A percentile compares a stretch with the other conserved stretches of the same genome.
Evolutionary conservation across 2,797 vertebrate species (phyloP).

Genomic region (Myoxocephalus aenaeus): DNA sequence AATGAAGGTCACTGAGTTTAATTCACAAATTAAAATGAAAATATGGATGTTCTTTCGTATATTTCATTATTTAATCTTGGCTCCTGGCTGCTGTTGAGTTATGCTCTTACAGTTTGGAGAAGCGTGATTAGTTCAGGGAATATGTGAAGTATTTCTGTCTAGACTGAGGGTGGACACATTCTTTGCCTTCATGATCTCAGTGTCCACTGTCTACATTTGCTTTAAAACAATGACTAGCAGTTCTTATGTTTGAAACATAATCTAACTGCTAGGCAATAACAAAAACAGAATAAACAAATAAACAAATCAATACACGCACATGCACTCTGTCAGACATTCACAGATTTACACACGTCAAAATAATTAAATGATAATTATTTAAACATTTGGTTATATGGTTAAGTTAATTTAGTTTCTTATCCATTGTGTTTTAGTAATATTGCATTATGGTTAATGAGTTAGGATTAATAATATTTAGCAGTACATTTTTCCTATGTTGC

Average conservation of each 20-base stretch:
- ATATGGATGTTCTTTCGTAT: not conserved
- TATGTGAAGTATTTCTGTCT: constrained; percentile 48
- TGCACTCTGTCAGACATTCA: constrained; percentile 10
- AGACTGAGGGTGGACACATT: constrained; percentile 11
- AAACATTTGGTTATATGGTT: constrained; percentile 31
- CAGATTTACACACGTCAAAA: constrained; percentile 27
- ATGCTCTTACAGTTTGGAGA: constrained; percentile 4
- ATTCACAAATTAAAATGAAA: constrained; percentile 14
- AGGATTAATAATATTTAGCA: constrained; percentile 31
- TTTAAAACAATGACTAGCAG: not conserved
- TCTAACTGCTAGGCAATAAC: constrained; percentile 1
- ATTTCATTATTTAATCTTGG: constrained; percentile 17
- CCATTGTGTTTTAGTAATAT: not conserved
- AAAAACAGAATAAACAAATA: constrained; percentile 16
- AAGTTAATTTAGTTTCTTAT: constrained; percentile 5
- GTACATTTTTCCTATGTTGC: constrained; percentile 88
- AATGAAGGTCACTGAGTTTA: constrained; percentile 31
- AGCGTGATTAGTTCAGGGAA: constrained; percentile 36
- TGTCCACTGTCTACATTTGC: constrained; percentile 7
- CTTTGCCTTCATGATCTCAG: constrained; percentile 12
- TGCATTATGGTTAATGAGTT: constrained; percentile 10
- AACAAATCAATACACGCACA: not conserved
- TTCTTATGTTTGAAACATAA: constrained; percentile 32
- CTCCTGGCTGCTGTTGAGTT: constrained; percentile 25
- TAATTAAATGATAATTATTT: constrained; percentile 24